phyloP scores from a whole-genome alignment of 2,888 invertebrate species.

The Dicranocentrus wangi region DNA sequence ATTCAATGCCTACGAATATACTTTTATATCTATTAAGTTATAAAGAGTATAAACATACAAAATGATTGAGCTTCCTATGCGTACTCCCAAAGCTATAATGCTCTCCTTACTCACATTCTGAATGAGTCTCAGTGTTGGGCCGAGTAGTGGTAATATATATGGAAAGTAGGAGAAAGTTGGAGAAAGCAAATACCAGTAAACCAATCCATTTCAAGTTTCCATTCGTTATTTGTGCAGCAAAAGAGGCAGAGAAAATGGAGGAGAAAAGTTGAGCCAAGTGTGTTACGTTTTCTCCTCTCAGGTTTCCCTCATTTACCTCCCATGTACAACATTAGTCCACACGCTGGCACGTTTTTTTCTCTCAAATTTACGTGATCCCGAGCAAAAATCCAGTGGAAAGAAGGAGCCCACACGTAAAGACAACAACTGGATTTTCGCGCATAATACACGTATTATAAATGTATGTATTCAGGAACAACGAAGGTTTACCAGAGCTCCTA shows the following conservation, averaged over 20 bases:
- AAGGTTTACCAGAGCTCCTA: too few species aligned
- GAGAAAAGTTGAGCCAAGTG: not conserved
- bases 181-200: conserved; percentile 37
- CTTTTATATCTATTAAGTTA: too few species aligned
- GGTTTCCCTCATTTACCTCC: conserved; percentile 7
- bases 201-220: conserved; percentile 47
- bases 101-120: not conserved
- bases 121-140: not conserved
- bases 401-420: not conserved
- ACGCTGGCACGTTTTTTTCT: not conserved
- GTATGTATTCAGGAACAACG: too few species aligned
- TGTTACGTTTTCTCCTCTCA: not conserved
- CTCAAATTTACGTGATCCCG: conserved; percentile 11
- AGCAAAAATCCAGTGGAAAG: not conserved
- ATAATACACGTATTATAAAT: not conserved
- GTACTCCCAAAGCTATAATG: conserved; percentile 11
- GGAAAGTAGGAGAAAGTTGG: conserved; percentile 56
- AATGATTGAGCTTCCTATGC: conserved; percentile 6
- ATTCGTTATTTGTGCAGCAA: conserved; percentile 1
- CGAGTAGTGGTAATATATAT: conserved; percentile 56
- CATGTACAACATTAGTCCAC: not conserved
- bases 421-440: too few species aligned
- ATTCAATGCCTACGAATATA: too few species aligned
- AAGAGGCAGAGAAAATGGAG: conserved; percentile 23
- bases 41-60: too few species aligned